These are phyloP conservation scores for Dione juno DNA, from an alignment of 2,888 invertebrate species.

Conservation along the genomic window DNA sequence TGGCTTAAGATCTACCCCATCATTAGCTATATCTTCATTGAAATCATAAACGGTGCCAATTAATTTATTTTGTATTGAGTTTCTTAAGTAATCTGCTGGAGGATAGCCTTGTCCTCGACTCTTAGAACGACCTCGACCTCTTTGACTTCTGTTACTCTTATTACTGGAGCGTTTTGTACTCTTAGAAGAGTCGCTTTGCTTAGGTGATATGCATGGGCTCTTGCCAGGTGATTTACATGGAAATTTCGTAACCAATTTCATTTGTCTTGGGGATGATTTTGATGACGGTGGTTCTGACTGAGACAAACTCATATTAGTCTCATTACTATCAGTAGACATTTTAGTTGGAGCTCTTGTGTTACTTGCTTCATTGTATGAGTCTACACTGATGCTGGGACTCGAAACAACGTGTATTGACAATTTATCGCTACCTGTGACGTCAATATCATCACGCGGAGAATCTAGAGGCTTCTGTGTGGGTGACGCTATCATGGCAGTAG, in stretches of 20 bases:
- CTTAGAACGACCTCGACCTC: slow-evolving; percentile 79
- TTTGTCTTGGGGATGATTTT: slow-evolving; percentile 70
- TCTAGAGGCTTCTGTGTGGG: slow-evolving; percentile 80
- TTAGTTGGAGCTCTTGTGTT: slow-evolving; percentile 64
- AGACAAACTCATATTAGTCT: slow-evolving; percentile 60
- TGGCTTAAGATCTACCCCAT: slow-evolving; percentile 89
- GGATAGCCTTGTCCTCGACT: slow-evolving; percentile 68
- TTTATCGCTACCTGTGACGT: slow-evolving; percentile 68
- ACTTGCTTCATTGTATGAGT: slow-evolving; percentile 65
- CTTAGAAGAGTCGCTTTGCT: slow-evolving; percentile 80
- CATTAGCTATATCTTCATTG: slow-evolving; percentile 91
- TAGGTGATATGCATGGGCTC: slow-evolving; percentile 87
- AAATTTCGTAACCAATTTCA: slow-evolving; percentile 85
- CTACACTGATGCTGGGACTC: slow-evolving; percentile 70
- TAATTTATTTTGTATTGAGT: slow-evolving; percentile 90
- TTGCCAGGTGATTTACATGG: slow-evolving; percentile 87
- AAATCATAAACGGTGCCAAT: slow-evolving; percentile 95
- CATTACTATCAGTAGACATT: slow-evolving; percentile 69
- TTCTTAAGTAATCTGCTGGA: slow-evolving; percentile 79
- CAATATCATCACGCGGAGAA: slow-evolving; percentile 74
- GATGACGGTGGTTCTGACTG: slow-evolving; percentile 70
- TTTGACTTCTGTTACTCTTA: slow-evolving; percentile 73
- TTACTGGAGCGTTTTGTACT: slow-evolving; percentile 67
- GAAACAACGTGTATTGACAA: slow-evolving; percentile 68
- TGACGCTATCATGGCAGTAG: slow-evolving; percentile 91